Base-by-base conservation (phyloP, 2,113 vertebrate genomes). In the Cyanocitta stelleri region DNA sequence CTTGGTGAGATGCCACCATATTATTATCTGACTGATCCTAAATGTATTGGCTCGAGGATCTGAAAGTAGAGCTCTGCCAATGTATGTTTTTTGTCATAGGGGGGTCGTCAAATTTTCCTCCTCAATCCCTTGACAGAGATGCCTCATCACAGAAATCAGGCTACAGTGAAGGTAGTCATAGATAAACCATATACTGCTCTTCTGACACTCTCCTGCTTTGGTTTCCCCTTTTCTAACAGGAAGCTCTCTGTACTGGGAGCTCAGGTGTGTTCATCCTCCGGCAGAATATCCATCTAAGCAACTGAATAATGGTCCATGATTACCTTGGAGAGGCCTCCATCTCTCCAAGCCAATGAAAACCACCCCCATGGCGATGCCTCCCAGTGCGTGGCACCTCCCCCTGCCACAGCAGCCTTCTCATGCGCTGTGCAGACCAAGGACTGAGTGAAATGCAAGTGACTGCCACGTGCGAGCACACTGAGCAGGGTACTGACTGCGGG, bases 401-500 rank as follows among this genome's bases (percentile, higher is more conserved):
- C 20, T 69, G 37, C 56, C 46, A 43, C 20, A 16, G 75, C 35
- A 78, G 22, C 24, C 6, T 13, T 18, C 27, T 30, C 21, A 5
- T 9, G 5, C 15, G n/a, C 69, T 41, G 29, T 16, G 10, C 44
- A 55, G 62, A 44, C 71, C 32, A 6, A 66, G 11, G 37, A 29
- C 39, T 27, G 39, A 46, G 44, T 69, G 66, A 68, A 54, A 69
- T n/a, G 24, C 33, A 35, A 59, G 44, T 30, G 39, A 39, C 24
- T 74, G 69, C 76, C 35, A 32, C 0, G 0, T 41, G 44, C 2
- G 4, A 56, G 58, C 7, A 2, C 23, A 22, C 24, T 16, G 48
- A 33, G 24, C 2, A 3, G 20, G 44, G 27, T 15, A 16, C 48
- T 39, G 52, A 64, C 35, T 13, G 12, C 52, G 78, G 68, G 35